Base-by-base conservation (phyloP, 37 sponge, comb jelly and placozoan genomes). In the Ephydatia muelleri region DNA sequence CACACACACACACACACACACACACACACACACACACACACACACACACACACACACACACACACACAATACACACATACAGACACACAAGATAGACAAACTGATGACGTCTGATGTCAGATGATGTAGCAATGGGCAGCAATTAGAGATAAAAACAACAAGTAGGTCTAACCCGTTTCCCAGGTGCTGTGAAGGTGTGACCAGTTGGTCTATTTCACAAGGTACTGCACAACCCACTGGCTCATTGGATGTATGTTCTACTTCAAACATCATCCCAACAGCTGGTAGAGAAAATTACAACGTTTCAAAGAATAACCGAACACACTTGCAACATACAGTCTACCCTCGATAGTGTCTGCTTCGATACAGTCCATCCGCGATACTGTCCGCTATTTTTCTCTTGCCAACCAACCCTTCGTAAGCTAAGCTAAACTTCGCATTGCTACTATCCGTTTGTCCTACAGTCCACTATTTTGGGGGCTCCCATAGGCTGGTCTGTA, bases 111-210 rank as follows among this genome's bases (percentile, higher is more conserved):
- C 47, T 43, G 13, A 80, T 33, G 73, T 73, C 71, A 27, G n/a
- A 29, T 31, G 72, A 32, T 30, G 84, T 47, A 28, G 47, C 47
- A 43, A 43, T 43, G 47, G 47, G 47, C 47, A 43, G 47, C 47
- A 43, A 43, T 43, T 43, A 43, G 47, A 43, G 47, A 43, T 43
- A n/a, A 43, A 43, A 4, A 43, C 4, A 43, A 43, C 4, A 4
- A 43, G 6, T 43, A 43, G 47, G 47, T 43, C 8, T 28, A 38
- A 85, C 86, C 86, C 32, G 90, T 81, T 47, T 98, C 97, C 99
- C 99, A 98, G 22, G 97, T 98, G 88, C 91, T 95, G 80, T 96
- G 99, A 2, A 98, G 77, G 79, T 98, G 92, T 25, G 99, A 96
- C 91, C 80, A 85, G 8, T 86, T 83, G 73, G 47, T 69, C 97